Percentiles rank a stretch among this genome's conserved stretches.
phyloP scores from a whole-genome alignment of 2,888 invertebrate genomes.

The Notodonta dromedarius region DNA sequence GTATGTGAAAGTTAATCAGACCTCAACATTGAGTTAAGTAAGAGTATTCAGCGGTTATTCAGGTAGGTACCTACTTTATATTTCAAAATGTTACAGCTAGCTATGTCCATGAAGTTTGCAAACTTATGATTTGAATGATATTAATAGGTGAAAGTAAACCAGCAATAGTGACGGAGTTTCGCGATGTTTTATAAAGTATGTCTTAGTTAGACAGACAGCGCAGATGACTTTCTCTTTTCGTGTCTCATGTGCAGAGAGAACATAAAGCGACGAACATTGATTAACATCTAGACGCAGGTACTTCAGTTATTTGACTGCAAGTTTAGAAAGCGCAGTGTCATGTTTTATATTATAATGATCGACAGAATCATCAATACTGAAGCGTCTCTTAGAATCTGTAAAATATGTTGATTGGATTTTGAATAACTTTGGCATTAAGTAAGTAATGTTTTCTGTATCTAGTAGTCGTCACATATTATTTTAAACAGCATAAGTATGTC shows the following conservation, averaged over 20 bases:
- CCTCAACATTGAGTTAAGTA: too few species aligned
- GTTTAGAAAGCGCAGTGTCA: conserved; percentile 15
- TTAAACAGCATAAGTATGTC: too few species aligned
- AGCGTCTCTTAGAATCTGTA: not conserved
- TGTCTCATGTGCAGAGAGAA: conserved; percentile 13
- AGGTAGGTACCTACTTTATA: too few species aligned
- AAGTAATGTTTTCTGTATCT: too few species aligned
- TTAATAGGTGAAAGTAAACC: not conserved
- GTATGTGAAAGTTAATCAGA: too few species aligned
- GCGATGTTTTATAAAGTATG: conserved; percentile 19
- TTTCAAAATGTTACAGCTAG: too few species aligned
- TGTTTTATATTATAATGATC: conserved; percentile 7
- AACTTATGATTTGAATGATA: not conserved
- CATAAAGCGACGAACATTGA: conserved; percentile 13
- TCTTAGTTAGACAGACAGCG: conserved; percentile 5
- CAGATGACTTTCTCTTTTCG: conserved; percentile 29
- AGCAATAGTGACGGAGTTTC: conserved; percentile 18
- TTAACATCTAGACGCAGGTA: conserved; percentile 9
- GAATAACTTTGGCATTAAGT: not conserved
- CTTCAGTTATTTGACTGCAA: conserved; percentile 3
- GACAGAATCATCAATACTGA: conserved; percentile 7
- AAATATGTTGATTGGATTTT: not conserved
- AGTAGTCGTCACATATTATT: too few species aligned
- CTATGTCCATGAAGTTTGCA: too few species aligned
- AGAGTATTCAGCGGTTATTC: too few species aligned